Conservation (phyloP, 2,797 vertebrate species). For the Distichodus sexfasciatus region DNA sequence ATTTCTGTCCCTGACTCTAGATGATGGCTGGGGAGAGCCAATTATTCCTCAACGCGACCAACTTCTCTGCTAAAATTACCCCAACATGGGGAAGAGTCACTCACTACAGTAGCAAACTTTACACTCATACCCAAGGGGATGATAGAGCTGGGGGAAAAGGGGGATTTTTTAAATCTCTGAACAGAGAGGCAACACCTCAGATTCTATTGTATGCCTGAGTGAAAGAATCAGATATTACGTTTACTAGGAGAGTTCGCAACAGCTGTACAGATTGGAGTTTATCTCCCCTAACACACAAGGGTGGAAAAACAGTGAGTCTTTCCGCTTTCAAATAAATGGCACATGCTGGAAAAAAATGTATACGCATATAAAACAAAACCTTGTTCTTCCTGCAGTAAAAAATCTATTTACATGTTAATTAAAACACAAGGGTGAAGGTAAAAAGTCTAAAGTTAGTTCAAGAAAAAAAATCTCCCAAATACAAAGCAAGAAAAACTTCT, state of each 20-base stretch:
- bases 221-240: constrained; percentile 26
- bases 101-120: not conserved
- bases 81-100: constrained; percentile 26
- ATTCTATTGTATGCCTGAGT: constrained; percentile 41
- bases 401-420: constrained; percentile 21
- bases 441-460: not conserved
- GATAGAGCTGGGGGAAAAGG: constrained; percentile 1
- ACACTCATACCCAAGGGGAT: constrained; percentile 7
- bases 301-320: not conserved
- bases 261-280: constrained; percentile 17
- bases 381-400: constrained; percentile 19
- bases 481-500: constrained; percentile 1
- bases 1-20: not conserved
- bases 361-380: not conserved
- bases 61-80: not conserved
- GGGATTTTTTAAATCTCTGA: constrained; percentile 22
- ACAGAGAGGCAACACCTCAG: not conserved
- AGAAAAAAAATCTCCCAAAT: constrained; percentile 1
- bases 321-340: constrained; percentile 25
- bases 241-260: constrained; percentile 21
- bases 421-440: constrained; percentile 29
- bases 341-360: constrained; percentile 36
- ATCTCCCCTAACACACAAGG: not conserved
- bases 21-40: not conserved
- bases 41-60: not conserved